These are phyloP conservation scores for Fragum fragum DNA, from an alignment of 2,888 invertebrate species.

Conservation along the genomic window DNA sequence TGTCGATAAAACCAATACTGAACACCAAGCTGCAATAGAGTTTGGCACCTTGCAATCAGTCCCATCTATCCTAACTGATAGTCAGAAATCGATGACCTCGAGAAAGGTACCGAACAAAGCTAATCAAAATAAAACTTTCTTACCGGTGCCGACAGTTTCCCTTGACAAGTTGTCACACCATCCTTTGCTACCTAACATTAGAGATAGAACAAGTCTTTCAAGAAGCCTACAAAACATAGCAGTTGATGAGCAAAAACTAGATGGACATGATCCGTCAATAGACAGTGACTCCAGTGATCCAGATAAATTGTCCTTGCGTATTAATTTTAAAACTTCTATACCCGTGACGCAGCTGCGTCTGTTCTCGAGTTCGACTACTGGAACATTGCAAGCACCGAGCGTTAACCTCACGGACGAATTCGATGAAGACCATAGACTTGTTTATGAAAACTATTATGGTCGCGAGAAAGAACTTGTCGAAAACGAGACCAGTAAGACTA, in stretches of 20 bases:
- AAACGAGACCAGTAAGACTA: background rate
- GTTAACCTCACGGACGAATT: conserved; percentile 29
- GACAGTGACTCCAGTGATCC: conserved; percentile 30
- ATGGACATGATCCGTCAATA: background rate
- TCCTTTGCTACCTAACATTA: conserved; percentile 26
- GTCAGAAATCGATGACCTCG: background rate
- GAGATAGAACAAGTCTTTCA: conserved; percentile 56
- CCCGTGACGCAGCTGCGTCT: conserved; percentile 44
- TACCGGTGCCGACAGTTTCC: conserved; percentile 49
- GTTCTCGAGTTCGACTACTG: conserved; percentile 36
- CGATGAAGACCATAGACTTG: conserved; percentile 12
- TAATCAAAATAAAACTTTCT: conserved; percentile 28
- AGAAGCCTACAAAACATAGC: conserved; percentile 45
- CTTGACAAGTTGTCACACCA: conserved; percentile 43
- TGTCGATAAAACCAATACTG: background rate
- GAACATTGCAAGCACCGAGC: conserved; percentile 9
- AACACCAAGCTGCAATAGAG: background rate
- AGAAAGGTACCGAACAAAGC: background rate
- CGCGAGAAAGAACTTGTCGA: conserved; percentile 6
- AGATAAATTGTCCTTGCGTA: conserved; percentile 4
- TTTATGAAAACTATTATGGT: conserved; percentile 23
- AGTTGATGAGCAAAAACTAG: conserved; percentile 8
- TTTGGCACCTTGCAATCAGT: background rate
- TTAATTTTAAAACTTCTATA: conserved; percentile 15
- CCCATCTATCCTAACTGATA: conserved; percentile 17